These are phyloP conservation scores for Mola mola DNA, from an alignment of 2,113 vertebrate species.

Conservation along the genomic window DNA sequence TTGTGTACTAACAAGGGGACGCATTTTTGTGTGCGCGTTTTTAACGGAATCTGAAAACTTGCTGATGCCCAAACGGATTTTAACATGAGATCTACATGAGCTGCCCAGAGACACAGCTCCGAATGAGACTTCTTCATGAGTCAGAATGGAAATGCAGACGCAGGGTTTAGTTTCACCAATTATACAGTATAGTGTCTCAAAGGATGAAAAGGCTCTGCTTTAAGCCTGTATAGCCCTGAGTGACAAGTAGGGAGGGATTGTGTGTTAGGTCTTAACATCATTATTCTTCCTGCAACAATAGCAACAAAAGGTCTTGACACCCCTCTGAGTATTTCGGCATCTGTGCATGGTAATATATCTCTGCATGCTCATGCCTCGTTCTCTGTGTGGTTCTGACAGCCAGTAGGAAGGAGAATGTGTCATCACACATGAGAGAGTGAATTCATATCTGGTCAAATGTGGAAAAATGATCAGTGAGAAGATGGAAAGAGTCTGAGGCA, in stretches of 20 bases:
- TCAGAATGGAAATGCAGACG: slow-evolving; percentile 61
- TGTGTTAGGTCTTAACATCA: slow-evolving; percentile 72
- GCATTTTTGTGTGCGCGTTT: slow-evolving; percentile 30
- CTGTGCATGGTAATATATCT: slow-evolving; percentile 41
- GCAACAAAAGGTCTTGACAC: slow-evolving; percentile 68
- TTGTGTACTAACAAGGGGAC: slow-evolving; percentile 25
- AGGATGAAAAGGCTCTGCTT: slow-evolving; percentile 66
- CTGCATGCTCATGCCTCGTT: slow-evolving; percentile 30
- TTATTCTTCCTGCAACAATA: slow-evolving; percentile 66
- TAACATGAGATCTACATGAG: slow-evolving; percentile 2
- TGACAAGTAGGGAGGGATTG: slow-evolving; percentile 71
- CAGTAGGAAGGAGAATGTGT: slow-evolving; percentile 27
- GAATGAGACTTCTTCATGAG: slow-evolving; percentile 36
- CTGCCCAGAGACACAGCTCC: slow-evolving; percentile 10
- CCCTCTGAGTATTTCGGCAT: slow-evolving; percentile 53
- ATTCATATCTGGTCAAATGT: slow-evolving; percentile 56
- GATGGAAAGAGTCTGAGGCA: slow-evolving; percentile 31
- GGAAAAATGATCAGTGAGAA: slow-evolving; percentile 62
- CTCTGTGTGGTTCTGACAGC: slow-evolving; percentile 47
- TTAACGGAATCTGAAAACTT: slow-evolving; percentile 3
- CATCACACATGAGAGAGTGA: slow-evolving; percentile 49
- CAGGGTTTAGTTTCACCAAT: slow-evolving; percentile 67
- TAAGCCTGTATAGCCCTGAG: slow-evolving; percentile 49
- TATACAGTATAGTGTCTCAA: slow-evolving; percentile 47
- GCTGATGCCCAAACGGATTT: slow-evolving; percentile 9